phyloP scores from a whole-genome alignment of 2,797 vertebrate species.

The Sebastes minor region DNA sequence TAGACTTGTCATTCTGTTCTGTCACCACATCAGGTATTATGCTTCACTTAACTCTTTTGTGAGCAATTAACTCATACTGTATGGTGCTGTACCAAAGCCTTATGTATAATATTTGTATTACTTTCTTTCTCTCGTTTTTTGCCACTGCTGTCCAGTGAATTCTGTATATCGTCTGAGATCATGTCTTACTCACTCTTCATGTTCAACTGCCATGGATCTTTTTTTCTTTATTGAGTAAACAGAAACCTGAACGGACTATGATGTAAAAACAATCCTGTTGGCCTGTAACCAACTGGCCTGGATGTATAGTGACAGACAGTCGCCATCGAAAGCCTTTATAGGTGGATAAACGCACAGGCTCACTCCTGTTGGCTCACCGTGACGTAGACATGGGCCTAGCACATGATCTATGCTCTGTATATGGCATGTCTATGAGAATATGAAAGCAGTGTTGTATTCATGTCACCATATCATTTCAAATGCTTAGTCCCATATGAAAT shows the following conservation, averaged over 20 bases:
- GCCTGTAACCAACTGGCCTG: conserved; percentile 67
- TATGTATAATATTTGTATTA: conserved; percentile 86
- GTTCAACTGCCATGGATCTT: conserved; percentile 80
- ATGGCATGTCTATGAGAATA: conserved; percentile 76
- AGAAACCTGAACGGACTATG: conserved; percentile 66
- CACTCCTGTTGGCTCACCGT: conserved; percentile 62
- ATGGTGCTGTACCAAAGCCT: conserved; percentile 96
- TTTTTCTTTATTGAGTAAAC: conserved; percentile 60
- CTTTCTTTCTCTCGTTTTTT: conserved; percentile 70
- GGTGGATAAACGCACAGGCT: conserved; percentile 67
- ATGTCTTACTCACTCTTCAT: conserved; percentile 74
- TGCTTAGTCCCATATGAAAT: conserved; percentile 84
- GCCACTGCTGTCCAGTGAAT: conserved; percentile 81
- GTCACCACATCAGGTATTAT: conserved; percentile 86
- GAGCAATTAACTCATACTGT: conserved; percentile 86
- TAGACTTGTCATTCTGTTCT: conserved; percentile 67
- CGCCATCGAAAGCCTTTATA: conserved; percentile 63
- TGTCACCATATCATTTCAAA: conserved; percentile 84
- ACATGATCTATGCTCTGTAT: conserved; percentile 76
- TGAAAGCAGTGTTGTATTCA: conserved; percentile 82
- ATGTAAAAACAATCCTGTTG: conserved; percentile 50
- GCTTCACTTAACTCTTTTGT: conserved; percentile 87
- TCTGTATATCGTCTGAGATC: conserved; percentile 75
- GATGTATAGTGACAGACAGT: conserved; percentile 57
- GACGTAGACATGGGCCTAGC: conserved; percentile 73